A percentile compares a stretch with the other conserved stretches of the same genome.
Conservation (phyloP, 2,113 vertebrate genomes). For the Castor canadensis region DNA sequence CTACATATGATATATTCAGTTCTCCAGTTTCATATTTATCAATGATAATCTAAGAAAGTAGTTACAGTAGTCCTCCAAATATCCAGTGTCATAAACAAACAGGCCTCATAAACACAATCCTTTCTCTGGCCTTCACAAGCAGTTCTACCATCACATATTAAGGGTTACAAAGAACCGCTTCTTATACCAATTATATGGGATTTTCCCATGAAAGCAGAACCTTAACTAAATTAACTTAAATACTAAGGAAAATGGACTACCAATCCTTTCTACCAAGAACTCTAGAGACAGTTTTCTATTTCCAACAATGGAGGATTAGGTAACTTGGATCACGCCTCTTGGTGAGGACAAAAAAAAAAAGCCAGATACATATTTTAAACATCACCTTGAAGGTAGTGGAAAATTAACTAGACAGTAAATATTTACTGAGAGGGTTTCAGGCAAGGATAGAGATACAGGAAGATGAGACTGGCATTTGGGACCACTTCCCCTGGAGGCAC, state of each 20-base stretch:
- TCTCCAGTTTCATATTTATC: not conserved
- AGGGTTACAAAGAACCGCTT: not conserved
- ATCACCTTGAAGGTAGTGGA: not conserved
- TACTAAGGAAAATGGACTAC: not conserved
- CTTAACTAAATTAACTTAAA: not conserved
- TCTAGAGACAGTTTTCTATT: constrained; percentile 5
- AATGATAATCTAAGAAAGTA: not conserved
- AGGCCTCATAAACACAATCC: not conserved
- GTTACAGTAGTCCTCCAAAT: not conserved
- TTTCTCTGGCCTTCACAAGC: constrained; percentile 32
- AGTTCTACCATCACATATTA: not conserved
- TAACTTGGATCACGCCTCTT: not conserved
- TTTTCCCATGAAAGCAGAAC: not conserved
- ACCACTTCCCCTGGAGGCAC: not conserved
- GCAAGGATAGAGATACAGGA: not conserved
- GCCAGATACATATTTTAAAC: not conserved
- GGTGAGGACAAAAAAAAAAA: not conserved
- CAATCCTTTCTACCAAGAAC: not conserved
- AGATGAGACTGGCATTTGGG: not conserved
- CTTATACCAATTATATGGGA: constrained; percentile 4
- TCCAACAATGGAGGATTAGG: not conserved
- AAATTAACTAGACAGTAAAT: not conserved
- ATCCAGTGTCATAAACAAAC: not conserved
- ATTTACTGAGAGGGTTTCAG: not conserved
- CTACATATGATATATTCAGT: not conserved